Percentiles rank a stretch among this genome's conserved stretches.
Evolutionary conservation across 2,113 vertebrate species (phyloP).

Genomic region (Gavia stellata): DNA sequence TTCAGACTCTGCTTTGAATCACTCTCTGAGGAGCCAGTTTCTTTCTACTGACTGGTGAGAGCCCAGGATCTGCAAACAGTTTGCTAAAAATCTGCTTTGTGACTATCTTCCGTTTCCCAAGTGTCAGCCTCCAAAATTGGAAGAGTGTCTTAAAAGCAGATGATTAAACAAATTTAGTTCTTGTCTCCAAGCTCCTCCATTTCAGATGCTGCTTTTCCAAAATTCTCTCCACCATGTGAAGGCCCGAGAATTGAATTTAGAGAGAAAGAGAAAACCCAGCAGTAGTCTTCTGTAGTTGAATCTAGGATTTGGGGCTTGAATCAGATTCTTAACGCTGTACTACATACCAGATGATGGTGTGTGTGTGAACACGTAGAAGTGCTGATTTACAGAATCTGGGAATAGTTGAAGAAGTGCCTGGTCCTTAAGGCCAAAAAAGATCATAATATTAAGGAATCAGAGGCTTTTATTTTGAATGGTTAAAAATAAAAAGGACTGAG

Average conservation of each 20-base stretch:
- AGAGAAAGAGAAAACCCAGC: neutral
- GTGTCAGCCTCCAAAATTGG: neutral
- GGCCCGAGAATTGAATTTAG: neutral
- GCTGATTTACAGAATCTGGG: neutral
- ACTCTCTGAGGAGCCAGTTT: neutral
- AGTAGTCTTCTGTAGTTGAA: neutral
- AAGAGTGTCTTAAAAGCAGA: neutral
- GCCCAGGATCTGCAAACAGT: neutral
- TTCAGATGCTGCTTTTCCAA: neutral
- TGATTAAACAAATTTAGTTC: conserved; percentile 11
- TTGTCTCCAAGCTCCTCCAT: neutral
- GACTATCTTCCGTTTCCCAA: neutral
- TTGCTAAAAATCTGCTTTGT: conserved; percentile 26
- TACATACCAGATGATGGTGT: neutral
- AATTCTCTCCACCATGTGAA: neutral
- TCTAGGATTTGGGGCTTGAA: neutral
- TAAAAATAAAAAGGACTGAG: neutral
- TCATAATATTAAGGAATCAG: neutral
- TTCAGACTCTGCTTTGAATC: conserved; percentile 9
- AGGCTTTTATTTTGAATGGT: neutral
- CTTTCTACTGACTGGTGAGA: neutral
- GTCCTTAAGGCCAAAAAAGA: neutral
- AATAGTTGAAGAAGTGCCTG: neutral
- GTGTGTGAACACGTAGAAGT: neutral
- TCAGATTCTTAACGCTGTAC: neutral